Evolutionary conservation across 2,888 invertebrate species (phyloP), one percentile per base, ranked within the genome.

Genomic region (Apodemia hepburni): DNA sequence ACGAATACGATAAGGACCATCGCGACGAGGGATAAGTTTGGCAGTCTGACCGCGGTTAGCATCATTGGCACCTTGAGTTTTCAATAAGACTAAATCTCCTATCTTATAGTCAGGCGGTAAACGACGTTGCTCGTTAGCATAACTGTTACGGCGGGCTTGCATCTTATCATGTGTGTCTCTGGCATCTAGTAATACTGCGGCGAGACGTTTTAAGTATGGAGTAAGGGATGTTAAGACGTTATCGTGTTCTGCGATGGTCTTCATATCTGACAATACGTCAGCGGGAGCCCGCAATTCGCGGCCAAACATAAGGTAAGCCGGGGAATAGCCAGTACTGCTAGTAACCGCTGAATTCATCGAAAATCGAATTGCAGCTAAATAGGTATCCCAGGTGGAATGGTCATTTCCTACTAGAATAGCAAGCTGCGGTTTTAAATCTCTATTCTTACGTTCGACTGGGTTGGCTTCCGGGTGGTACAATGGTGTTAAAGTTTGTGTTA

Each of bases 381-480:
- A 35, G 9, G 35, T 9, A 35, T 35, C 35, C 11, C 35, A 35
- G 11, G 35, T 35, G 11, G 35, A 35, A 11, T 35, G 35, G 9
- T 35, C 35, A 9, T 35, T 8, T 2, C 35, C 11, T 35, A 35
- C 35, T 6, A 35, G 35, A 9, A 35, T 35, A 9, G 35, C 35
- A 35, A 35, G 35, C 35, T 35, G 35, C 6, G 11, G 35, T 11
- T 35, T 35, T 9, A 35, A 35, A 11, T 35, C 29, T 29, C 29
- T 29, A 29, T 29, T 29, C 6, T 29, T 29, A 29, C 29, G 29
- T 29, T 29, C 29, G 29, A 29, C 29, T 2, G 29, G 29, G 47
- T 80, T 78, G 1, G 65, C 61, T 29, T 68, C 64, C 0, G 68
- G 69, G 15, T 71, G 70, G 17, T 71, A 71, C 5, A 60, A 18